Evolutionary conservation across 2,888 invertebrate genomes (phyloP), one percentile per base, ranked within the genome.

Genomic region (Tenodera sinensis): DNA sequence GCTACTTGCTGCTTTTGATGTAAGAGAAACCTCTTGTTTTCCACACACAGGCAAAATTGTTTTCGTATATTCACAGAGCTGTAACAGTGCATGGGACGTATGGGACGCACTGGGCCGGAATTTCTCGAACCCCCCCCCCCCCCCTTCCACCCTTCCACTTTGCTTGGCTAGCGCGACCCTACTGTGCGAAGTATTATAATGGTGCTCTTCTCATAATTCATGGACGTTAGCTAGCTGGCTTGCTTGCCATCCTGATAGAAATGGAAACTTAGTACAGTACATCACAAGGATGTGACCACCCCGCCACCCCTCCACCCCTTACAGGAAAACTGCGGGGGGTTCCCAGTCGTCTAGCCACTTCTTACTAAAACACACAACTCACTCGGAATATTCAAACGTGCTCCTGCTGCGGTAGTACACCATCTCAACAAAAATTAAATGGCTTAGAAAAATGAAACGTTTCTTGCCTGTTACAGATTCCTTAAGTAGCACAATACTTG

Each of bases 111-210:
- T 87, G 34, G 87, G 34, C 87, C 83, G 87, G 34, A 87, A 87
- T 87, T 71, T 71, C 87, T 87, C 28, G n/a, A 82, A 87, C 34
- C 30, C 28, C 86, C 28, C 25, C 86, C 3, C 28, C 82, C 30
- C 9, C n/a, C 82, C 82, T 42, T 42, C 28, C n/a, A n/a, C n/a
- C n/a, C 82, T 87, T 30, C 87, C 86, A 81, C 82, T 87, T 87
- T 82, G 87, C 83, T 87, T 87, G 87, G 87, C 87, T 83, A 34
- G 81, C 34, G 15, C 83, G 42, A 87, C 87, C 87, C 81, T 27
- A 54, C 82, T 82, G 34, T 87, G 87, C 42, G 71, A 87, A 87
- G 87, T 87, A 87, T 87, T 82, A 87, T 87, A 87, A 83, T 87
- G 87, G 87, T 83, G 82, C 54, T 71, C 20, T 20, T 83, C 82